Percentiles rank a stretch among this genome's conserved stretches.
Conservation (phyloP, 2,888 invertebrate species). For the Anoplius nigerrimus region DNA sequence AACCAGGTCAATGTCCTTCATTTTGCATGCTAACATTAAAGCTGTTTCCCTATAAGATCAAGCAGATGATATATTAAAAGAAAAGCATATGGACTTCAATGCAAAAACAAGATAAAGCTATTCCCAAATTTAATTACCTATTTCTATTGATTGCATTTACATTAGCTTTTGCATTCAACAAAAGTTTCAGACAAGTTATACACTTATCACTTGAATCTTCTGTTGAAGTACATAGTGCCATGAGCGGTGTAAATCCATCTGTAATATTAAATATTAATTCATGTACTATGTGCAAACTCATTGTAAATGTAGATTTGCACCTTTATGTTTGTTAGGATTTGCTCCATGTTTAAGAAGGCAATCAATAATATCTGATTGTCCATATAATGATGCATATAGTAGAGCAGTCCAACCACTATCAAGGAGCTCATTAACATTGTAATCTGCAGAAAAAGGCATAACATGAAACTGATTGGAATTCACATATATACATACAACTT, state of each 20-base stretch:
- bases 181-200: conserved; percentile 75
- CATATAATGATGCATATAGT: conserved; percentile 79
- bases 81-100: conserved; percentile 12
- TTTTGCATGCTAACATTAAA: conserved; percentile 80
- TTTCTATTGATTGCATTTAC: conserved; percentile 77
- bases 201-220: conserved; percentile 73
- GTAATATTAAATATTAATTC: conserved; percentile 34
- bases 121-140: conserved; percentile 50
- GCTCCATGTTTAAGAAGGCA: conserved; percentile 78
- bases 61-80: conserved; percentile 9
- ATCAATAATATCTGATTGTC: conserved; percentile 76
- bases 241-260: conserved; percentile 81
- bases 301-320: conserved; percentile 34
- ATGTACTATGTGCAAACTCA: neutral
- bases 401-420: conserved; percentile 80
- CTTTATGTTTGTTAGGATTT: conserved; percentile 76
- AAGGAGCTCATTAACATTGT: conserved; percentile 74
- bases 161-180: conserved; percentile 77
- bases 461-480: neutral
- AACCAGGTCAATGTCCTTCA: conserved; percentile 77
- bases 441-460: conserved; percentile 19
- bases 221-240: conserved; percentile 79
- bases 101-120: neutral
- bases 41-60: conserved; percentile 78
- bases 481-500: conserved; percentile 1